These are phyloP conservation scores for Augochlorella aurata DNA, from an alignment of 2,888 invertebrate genomes.

Conservation along the genomic window DNA sequence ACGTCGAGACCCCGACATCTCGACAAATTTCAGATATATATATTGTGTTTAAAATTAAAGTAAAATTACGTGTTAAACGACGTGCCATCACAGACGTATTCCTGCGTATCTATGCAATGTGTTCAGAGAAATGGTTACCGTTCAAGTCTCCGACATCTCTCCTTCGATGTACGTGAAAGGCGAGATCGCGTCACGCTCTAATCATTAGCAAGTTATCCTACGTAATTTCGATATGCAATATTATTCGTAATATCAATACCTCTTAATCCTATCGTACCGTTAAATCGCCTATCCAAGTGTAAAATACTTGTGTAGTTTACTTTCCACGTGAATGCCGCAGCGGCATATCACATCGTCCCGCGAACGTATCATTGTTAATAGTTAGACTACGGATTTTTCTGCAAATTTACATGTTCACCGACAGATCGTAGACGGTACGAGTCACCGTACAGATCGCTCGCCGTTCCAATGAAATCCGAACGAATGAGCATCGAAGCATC, in stretches of 20 bases:
- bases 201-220: constrained; percentile 44
- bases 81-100: background rate
- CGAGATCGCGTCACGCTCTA: constrained; percentile 20
- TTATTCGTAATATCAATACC: constrained; percentile 57
- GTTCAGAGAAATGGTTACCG: background rate
- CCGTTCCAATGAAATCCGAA: background rate
- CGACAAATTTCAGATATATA: background rate
- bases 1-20: background rate
- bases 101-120: background rate
- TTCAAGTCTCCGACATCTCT: background rate
- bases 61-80: background rate
- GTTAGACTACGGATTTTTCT: background rate
- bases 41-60: background rate
- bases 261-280: constrained; percentile 47
- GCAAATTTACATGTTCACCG: background rate
- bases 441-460: background rate
- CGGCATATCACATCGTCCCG: constrained; percentile 44
- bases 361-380: constrained; percentile 31
- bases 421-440: background rate
- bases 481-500: background rate
- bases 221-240: constrained; percentile 50
- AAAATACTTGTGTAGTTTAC: constrained; percentile 63
- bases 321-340: constrained; percentile 56
- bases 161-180: constrained; percentile 27
- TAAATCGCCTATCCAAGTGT: constrained; percentile 56